phyloP scores from a whole-genome alignment of 2,888 invertebrate genomes.

The Psococerastis gibbosa region DNA sequence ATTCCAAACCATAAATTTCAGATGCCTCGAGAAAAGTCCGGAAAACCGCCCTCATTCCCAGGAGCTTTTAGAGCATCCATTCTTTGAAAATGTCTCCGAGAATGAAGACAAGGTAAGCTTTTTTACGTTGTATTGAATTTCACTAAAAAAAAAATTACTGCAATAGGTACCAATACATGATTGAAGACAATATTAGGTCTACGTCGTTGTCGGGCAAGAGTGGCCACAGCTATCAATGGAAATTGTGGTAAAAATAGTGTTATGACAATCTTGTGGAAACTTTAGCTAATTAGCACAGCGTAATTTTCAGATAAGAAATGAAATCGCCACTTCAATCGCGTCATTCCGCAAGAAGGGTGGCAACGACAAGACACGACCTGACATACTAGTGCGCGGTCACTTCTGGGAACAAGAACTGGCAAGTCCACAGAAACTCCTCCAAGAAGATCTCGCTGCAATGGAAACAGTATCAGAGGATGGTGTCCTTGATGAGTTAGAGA shows the following conservation, averaged over 20 bases:
- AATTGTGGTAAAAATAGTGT: no score
- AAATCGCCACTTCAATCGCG: no score
- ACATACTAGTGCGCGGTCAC: slow-evolving; percentile 13
- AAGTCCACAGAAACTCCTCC: slow-evolving; percentile 43
- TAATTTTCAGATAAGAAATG: no score
- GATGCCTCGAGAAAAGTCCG: slow-evolving; percentile 69
- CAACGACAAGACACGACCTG: slow-evolving; percentile 1
- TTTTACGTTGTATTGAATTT: no score
- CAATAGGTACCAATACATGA: no score
- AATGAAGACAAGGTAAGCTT: slow-evolving; percentile 53
- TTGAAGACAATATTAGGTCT: no score
- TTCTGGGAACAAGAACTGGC: slow-evolving; percentile 12
- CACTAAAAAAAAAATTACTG: no score
- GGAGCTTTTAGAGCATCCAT: slow-evolving; percentile 72
- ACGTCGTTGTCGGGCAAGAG: no score
- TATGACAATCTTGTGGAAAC: no score
- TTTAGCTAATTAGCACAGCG: no score
- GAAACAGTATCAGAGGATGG: slow-evolving; percentile 53
- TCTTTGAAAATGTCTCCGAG: slow-evolving; percentile 55
- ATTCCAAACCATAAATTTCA: slow-evolving; percentile 26
- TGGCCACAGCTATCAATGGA: no score
- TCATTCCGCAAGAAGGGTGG: no score
- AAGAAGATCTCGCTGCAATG: slow-evolving; percentile 66
- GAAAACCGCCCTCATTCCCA: slow-evolving; percentile 68
- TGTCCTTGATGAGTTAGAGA: slow-evolving; percentile 46